Conservation (phyloP, 2,888 invertebrate genomes). For the Phytoseiulus persimilis region DNA sequence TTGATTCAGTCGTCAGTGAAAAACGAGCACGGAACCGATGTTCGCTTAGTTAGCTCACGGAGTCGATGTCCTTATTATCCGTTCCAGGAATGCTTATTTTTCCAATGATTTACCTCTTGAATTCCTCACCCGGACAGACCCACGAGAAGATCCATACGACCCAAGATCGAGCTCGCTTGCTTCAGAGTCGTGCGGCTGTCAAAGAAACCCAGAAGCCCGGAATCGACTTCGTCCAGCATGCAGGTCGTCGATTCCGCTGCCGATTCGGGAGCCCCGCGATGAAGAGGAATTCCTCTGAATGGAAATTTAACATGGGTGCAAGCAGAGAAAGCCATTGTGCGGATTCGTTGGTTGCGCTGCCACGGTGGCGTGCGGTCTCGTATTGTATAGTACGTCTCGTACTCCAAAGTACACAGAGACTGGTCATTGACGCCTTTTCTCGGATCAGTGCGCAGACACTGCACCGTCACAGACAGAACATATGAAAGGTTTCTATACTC, state of each 20-base stretch:
- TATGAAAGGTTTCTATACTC: neutral
- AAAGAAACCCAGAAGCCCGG: neutral
- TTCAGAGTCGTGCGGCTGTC: no score
- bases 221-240: neutral
- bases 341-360: neutral
- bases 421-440: neutral
- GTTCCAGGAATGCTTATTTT: neutral
- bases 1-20: neutral
- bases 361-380: neutral
- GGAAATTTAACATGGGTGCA: neutral
- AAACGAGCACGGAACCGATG: neutral
- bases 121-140: neutral
- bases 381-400: neutral
- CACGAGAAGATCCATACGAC: neutral
- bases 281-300: neutral
- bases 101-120: neutral
- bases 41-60: neutral
- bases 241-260: neutral
- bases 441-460: neutral
- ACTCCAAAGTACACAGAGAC: neutral
- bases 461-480: neutral
- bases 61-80: conserved; percentile 5
- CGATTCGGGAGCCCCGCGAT: neutral
- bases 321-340: neutral
- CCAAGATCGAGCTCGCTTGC: neutral